Base-by-base conservation (phyloP, 2,113 vertebrate species). In the Ctenodactylus gundi region DNA sequence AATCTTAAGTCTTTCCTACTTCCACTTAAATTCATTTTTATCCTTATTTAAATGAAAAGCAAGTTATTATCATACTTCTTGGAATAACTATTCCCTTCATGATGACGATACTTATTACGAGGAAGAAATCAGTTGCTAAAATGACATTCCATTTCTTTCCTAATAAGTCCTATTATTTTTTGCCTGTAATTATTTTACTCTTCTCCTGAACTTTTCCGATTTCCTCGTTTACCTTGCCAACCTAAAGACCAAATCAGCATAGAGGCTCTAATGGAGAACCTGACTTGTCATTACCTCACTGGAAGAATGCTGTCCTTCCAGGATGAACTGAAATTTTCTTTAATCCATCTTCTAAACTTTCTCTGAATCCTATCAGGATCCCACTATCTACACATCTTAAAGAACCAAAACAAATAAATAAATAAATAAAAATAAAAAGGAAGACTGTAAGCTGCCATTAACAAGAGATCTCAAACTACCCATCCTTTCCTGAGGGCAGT, bases 41-140 rank as follows among this genome's bases (percentile, higher is more conserved):
- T 86, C 57, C 39, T 87, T 88, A 72, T 81, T 92, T 87, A 96
- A 96, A 92, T 88, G 29, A 86, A 62, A 25, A 96, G 10, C 39
- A 93, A 90, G 60, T 88, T 77, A 85, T 81, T 67, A 73, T 46
- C 82, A 93, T 76, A 51, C 51, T 93, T 65, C 34, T 85, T 85
- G 34, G 41, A 89, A 84, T 15, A 97, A 92, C 44, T 81, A 76
- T 23, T 73, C 94, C 34, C 49, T 80, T 86, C 25, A 57, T 55
- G 34, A 88, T 65, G 75, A 84, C 88, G 73, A 81, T 91, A 93
- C 64, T 94, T 89, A 86, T n/a, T 34, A 70, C 68, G 55, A 57
- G 92, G 20, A 83, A 96, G 57, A 95, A 95, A 83, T 44, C n/a
- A 94, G 57, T 88, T 92, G 27, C 46, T 72, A 91, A 94, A 95